Percentiles rank a stretch among this genome's conserved stretches.
phyloP scores from a whole-genome alignment of 2,888 invertebrate species.

The Caenorhabditis macrosperma region DNA sequence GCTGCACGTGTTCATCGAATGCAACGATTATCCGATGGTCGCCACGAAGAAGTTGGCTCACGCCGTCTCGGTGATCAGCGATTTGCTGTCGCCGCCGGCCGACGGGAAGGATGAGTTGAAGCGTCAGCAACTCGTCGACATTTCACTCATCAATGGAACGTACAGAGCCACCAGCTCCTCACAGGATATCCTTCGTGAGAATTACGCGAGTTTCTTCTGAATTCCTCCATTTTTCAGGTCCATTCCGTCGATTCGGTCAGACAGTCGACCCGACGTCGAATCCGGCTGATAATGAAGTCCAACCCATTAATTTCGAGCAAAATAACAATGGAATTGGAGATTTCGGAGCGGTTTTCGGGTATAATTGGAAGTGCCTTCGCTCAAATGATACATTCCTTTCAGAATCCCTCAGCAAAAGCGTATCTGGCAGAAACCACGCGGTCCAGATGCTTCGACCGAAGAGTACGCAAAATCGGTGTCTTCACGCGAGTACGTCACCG shows the following conservation, averaged over 20 bases:
- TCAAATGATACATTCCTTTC: too few relatives aligned
- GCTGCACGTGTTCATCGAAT: slow-evolving; percentile 56
- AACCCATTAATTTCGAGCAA: neutral
- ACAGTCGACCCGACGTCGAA: slow-evolving; percentile 47
- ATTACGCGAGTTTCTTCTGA: neutral
- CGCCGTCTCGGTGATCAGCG: slow-evolving; percentile 35
- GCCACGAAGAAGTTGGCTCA: slow-evolving; percentile 39
- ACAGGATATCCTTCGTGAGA: slow-evolving; percentile 8
- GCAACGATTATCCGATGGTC: slow-evolving; percentile 6
- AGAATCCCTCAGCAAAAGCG: slow-evolving; percentile 50
- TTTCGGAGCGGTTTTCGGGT: slow-evolving; percentile 28
- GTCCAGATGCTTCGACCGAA: slow-evolving; percentile 24
- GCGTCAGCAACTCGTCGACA: slow-evolving; percentile 58
- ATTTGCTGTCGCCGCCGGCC: slow-evolving; percentile 53
- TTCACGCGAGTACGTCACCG: slow-evolving; percentile 50
- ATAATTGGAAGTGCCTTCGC: neutral
- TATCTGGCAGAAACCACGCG: slow-evolving; percentile 53
- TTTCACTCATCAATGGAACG: slow-evolving; percentile 57
- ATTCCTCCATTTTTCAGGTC: slow-evolving; percentile 16
- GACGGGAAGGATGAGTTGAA: slow-evolving; percentile 61
- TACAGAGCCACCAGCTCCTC: slow-evolving; percentile 47
- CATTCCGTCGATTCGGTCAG: slow-evolving; percentile 15
- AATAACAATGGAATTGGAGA: slow-evolving; percentile 3
- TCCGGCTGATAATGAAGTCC: slow-evolving; percentile 27
- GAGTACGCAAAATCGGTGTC: slow-evolving; percentile 55